Conservation (phyloP, 2,888 invertebrate species). For the Notodonta ziczac region DNA sequence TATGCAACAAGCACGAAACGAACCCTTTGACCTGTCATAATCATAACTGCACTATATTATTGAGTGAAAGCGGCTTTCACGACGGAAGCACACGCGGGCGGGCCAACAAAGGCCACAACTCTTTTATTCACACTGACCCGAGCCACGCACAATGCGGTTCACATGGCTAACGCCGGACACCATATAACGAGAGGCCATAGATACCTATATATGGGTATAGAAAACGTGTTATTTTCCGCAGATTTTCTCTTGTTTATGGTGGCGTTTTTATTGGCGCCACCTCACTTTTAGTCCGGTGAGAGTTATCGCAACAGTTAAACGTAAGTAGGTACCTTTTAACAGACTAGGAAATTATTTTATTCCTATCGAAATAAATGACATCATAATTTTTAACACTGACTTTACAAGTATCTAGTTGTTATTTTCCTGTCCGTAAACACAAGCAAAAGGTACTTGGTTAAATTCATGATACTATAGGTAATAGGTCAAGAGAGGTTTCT, state of each 20-base stretch:
- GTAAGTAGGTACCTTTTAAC: too few species aligned
- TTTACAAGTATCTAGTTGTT: too few species aligned
- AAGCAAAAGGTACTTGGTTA: too few species aligned
- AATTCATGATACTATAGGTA: too few species aligned
- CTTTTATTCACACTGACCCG: slow-evolving; percentile 61
- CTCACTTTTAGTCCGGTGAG: neutral
- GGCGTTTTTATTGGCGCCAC: neutral
- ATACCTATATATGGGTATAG: neutral
- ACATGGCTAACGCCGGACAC: slow-evolving; percentile 5
- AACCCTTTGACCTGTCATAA: slow-evolving; percentile 60
- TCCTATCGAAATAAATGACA: too few species aligned
- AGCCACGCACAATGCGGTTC: slow-evolving; percentile 23
- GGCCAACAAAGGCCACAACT: slow-evolving; percentile 56
- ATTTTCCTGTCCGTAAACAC: too few species aligned
- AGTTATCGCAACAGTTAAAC: neutral
- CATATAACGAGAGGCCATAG: neutral
- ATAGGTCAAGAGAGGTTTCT: too few species aligned
- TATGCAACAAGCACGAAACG: slow-evolving; percentile 10
- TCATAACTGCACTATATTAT: slow-evolving; percentile 53
- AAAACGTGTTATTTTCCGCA: slow-evolving; percentile 5
- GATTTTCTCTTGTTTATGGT: neutral
- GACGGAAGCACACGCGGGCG: slow-evolving; percentile 46
- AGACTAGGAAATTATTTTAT: too few species aligned
- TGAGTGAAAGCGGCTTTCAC: slow-evolving; percentile 74
- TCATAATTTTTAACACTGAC: too few species aligned